Conservation (phyloP, 2,797 vertebrate species). For the Enteromius anoplus region DNA sequence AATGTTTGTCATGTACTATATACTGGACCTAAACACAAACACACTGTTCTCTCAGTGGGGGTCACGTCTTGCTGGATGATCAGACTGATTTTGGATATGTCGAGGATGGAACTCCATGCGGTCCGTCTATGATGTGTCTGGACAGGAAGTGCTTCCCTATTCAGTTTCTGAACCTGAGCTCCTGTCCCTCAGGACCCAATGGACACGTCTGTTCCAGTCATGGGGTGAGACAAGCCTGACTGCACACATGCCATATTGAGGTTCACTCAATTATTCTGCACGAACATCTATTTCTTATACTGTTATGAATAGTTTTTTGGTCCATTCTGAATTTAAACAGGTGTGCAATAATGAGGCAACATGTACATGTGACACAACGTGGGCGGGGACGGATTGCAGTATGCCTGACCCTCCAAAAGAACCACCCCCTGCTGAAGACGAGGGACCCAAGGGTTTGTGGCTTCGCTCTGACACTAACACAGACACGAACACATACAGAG, state of each 20-base stretch:
- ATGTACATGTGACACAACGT: slow-evolving; percentile 93
- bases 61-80: slow-evolving; percentile 95
- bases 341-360: slow-evolving; percentile 97
- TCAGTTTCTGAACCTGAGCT: slow-evolving; percentile 95
- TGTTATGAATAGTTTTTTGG: background rate
- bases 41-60: slow-evolving; percentile 78
- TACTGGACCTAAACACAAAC: background rate
- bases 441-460: slow-evolving; percentile 96
- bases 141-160: slow-evolving; percentile 97
- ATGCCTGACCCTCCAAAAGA: slow-evolving; percentile 92
- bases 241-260: background rate
- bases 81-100: slow-evolving; percentile 97
- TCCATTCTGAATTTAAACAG: slow-evolving; percentile 67
- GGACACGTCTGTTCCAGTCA: slow-evolving; percentile 95
- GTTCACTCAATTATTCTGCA: background rate
- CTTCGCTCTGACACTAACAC: slow-evolving; percentile 63
- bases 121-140: slow-evolving; percentile 99
- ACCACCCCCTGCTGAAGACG: slow-evolving; percentile 78
- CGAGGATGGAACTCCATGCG: slow-evolving; percentile 96
- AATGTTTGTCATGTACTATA: background rate
- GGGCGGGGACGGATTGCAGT: slow-evolving; percentile 99
- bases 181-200: slow-evolving; percentile 89
- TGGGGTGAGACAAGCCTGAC: slow-evolving; percentile 83
- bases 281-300: background rate
- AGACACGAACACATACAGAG: slow-evolving; percentile 43